Evolutionary conservation across 2,113 vertebrate species (phyloP).

Genomic region (Alaudala cheleensis): DNA sequence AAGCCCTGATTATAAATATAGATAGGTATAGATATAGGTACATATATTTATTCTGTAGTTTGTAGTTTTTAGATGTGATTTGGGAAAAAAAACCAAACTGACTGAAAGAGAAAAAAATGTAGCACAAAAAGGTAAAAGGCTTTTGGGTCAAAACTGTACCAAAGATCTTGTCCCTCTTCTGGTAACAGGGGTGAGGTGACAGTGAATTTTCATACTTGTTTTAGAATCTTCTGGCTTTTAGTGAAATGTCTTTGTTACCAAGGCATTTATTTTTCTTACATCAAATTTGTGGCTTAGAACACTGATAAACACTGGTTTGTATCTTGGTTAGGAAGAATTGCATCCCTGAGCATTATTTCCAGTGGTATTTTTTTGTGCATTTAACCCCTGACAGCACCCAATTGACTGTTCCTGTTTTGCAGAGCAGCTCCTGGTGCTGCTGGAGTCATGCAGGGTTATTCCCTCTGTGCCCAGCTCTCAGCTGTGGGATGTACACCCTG

Average conservation of each 20-base stretch:
- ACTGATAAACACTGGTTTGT: fast-evolving
- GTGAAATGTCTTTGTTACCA: background rate
- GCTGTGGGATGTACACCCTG: background rate
- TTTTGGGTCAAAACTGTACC: background rate
- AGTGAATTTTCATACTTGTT: background rate
- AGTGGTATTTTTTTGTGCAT: background rate
- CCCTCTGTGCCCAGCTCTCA: background rate
- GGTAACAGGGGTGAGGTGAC: background rate
- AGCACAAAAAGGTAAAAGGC: background rate
- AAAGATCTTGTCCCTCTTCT: background rate
- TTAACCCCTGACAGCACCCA: background rate
- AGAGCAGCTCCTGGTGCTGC: background rate
- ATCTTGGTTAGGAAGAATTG: background rate
- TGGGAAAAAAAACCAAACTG: background rate
- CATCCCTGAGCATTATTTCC: background rate
- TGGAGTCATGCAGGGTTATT: background rate
- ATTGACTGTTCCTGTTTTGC: background rate
- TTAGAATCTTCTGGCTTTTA: background rate
- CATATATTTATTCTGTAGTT: background rate
- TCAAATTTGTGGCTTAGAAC: background rate
- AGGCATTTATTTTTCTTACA: background rate
- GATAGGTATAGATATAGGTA: background rate
- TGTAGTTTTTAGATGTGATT: background rate
- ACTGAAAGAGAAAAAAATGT: background rate
- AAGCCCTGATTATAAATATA: background rate